A percentile compares a stretch with the other conserved stretches of the same genome.
These are phyloP conservation scores for Agonopterix subpropinquella DNA, from an alignment of 2,888 invertebrate species.

Conservation along the genomic window DNA sequence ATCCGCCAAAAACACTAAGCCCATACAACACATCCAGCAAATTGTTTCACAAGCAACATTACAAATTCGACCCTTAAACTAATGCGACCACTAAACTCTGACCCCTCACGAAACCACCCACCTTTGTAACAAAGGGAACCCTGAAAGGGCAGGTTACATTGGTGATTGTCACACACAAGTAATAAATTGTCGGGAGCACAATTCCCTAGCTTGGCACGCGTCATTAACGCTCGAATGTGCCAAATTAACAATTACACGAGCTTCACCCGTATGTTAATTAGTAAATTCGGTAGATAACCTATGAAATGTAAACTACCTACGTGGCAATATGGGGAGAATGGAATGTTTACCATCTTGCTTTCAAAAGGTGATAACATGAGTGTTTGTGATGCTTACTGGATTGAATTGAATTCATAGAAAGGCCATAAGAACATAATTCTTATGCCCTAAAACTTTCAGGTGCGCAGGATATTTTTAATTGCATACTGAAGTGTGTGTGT, in stretches of 20 bases:
- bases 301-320: conserved; percentile 2
- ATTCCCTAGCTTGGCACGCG: conserved; percentile 40
- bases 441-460: too few species aligned
- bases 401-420: too few species aligned
- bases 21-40: conserved; percentile 31
- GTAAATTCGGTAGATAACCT: conserved; percentile 43
- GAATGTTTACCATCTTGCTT: background rate
- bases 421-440: too few species aligned
- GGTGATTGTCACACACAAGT: conserved; percentile 55
- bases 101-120: conserved; percentile 2
- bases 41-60: conserved; percentile 53
- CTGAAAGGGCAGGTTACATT: conserved; percentile 20
- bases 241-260: conserved; percentile 69
- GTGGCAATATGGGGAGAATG: background rate
- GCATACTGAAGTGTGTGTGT: too few species aligned
- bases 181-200: conserved; percentile 37
- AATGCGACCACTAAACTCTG: conserved; percentile 39
- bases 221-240: conserved; percentile 66
- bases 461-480: too few species aligned
- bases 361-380: too few species aligned
- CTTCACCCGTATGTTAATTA: conserved; percentile 59
- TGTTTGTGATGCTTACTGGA: too few species aligned
- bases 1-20: conserved; percentile 13
- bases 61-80: conserved; percentile 47
- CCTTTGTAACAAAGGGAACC: background rate